Percentiles rank a stretch among this genome's conserved stretches.
Evolutionary conservation across 2,797 vertebrate species (phyloP).

Genomic region (Cyclopterus lumpus): DNA sequence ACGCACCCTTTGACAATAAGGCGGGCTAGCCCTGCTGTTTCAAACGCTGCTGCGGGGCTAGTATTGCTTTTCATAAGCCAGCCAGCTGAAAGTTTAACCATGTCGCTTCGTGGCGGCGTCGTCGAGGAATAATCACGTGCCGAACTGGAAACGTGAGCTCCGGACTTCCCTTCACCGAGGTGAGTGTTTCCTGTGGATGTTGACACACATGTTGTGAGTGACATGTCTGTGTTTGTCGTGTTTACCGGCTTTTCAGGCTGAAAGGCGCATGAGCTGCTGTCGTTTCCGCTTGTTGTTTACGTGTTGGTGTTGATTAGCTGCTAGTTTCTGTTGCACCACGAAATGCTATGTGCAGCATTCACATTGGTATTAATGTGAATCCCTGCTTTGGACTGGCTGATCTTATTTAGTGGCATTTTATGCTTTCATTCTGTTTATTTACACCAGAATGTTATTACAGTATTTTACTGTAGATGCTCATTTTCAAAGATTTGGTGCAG

Average conservation of each 20-base stretch:
- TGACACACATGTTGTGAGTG: background rate
- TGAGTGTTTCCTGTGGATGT: background rate
- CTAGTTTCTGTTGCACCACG: too few species aligned
- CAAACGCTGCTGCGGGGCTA: background rate
- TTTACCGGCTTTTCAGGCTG: too few species aligned
- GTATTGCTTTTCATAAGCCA: background rate
- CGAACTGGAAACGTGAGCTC: too few species aligned
- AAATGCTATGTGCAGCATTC: background rate
- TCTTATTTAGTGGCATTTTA: background rate
- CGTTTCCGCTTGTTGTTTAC: background rate
- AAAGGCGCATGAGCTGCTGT: too few species aligned
- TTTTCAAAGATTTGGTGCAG: background rate
- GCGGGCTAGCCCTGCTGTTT: background rate
- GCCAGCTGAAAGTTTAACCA: accelerated
- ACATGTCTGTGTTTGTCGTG: too few species aligned
- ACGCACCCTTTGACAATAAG: background rate
- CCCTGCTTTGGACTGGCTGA: background rate
- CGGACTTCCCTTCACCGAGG: background rate
- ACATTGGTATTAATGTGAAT: background rate
- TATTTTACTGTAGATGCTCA: background rate
- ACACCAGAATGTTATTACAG: background rate
- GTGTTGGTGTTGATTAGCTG: background rate
- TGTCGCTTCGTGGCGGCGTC: background rate
- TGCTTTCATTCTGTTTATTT: background rate
- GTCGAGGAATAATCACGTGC: background rate